A percentile compares a stretch with the other conserved stretches of the same genome.
Evolutionary conservation across 2,113 vertebrate genomes (phyloP).

Genomic region (Asarcornis scutulata): DNA sequence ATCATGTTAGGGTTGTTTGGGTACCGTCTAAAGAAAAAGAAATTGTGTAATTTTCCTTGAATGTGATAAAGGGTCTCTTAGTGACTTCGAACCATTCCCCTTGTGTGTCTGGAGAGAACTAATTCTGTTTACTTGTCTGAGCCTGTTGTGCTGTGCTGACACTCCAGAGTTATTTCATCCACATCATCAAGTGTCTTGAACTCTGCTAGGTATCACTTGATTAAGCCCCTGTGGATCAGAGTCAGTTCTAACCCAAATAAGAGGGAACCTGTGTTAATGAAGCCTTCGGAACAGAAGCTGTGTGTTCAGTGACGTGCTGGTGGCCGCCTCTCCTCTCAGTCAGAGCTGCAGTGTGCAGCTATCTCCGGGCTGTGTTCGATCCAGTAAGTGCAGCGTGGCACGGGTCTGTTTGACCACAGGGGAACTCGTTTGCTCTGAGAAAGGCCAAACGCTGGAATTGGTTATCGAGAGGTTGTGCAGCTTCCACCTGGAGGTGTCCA

Average conservation of each 20-base stretch:
- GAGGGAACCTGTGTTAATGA: background rate
- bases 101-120: slow-evolving; percentile 34
- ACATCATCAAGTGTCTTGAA: background rate
- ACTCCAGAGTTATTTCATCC: background rate
- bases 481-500: fast-evolving
- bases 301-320: background rate
- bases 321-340: background rate
- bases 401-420: background rate
- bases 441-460: background rate
- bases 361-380: background rate
- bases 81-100: background rate
- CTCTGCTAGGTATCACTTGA: background rate
- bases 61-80: slow-evolving; percentile 11
- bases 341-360: background rate
- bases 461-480: background rate
- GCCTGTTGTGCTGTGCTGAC: background rate
- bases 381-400: background rate
- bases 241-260: background rate
- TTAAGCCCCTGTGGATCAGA: slow-evolving; percentile 29
- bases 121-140: slow-evolving; percentile 40
- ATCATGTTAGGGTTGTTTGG: background rate
- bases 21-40: background rate
- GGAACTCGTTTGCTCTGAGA: background rate
- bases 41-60: background rate
- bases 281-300: background rate